Percentiles rank a stretch among this genome's conserved stretches.
phyloP scores from a whole-genome alignment of 2,797 vertebrate species.

The Sebastes minor region DNA sequence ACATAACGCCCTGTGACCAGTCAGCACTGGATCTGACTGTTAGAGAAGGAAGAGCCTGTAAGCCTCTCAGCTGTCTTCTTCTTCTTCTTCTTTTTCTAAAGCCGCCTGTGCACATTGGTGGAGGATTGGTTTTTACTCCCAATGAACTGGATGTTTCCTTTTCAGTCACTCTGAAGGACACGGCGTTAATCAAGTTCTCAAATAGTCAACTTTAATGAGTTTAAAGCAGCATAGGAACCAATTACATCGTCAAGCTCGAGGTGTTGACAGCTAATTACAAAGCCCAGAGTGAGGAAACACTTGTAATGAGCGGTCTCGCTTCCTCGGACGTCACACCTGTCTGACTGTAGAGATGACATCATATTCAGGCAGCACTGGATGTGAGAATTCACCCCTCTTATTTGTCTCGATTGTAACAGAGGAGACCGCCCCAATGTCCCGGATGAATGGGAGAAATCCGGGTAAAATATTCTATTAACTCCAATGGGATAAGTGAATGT shows the following conservation, averaged over 20 bases:
- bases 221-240: slow-evolving; percentile 43
- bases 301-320: slow-evolving; percentile 1
- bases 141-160: slow-evolving; percentile 13
- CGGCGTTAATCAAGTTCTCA: slow-evolving; percentile 25
- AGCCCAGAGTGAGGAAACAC: slow-evolving; percentile 40
- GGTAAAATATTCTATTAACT: no score
- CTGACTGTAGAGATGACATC: neutral
- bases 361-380: neutral
- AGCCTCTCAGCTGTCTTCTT: neutral
- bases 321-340: slow-evolving; percentile 3
- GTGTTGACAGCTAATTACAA: slow-evolving; percentile 67
- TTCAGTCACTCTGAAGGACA: slow-evolving; percentile 44
- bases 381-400: neutral
- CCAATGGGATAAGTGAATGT: no score
- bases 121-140: neutral
- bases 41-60: neutral
- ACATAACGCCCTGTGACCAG: neutral
- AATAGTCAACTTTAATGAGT: slow-evolving; percentile 47
- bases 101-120: neutral
- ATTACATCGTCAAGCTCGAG: slow-evolving; percentile 49
- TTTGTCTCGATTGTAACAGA: neutral
- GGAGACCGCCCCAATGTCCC: neutral
- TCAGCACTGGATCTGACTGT: neutral
- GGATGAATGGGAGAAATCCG: no score
- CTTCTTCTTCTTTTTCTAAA: neutral